These are phyloP conservation scores for Cosmopolites sordidus DNA, from an alignment of 2,888 invertebrate species.

Conservation along the genomic window DNA sequence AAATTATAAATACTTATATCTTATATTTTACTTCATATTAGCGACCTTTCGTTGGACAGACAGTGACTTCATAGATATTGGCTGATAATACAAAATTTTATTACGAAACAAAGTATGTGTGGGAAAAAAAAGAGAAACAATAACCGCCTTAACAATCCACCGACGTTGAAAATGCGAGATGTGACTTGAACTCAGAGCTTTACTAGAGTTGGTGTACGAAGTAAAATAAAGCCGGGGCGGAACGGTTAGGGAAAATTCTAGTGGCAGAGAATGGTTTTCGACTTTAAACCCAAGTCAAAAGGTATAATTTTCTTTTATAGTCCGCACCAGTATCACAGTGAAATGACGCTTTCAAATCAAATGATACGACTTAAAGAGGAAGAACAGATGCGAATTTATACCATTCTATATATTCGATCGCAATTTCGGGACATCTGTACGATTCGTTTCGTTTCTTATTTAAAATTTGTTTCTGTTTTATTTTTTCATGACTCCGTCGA, in stretches of 20 bases:
- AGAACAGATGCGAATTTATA: slow-evolving; percentile 5
- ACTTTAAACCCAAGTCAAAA: slow-evolving; percentile 11
- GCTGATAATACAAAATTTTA: too few species aligned
- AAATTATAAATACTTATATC: too few species aligned
- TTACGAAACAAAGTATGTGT: too few species aligned
- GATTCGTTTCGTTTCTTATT: not conserved
- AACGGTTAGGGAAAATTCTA: slow-evolving; percentile 19
- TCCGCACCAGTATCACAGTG: slow-evolving; percentile 9
- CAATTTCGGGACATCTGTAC: not conserved
- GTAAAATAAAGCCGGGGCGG: slow-evolving; percentile 21
- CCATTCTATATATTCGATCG: not conserved
- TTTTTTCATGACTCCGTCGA: too few species aligned
- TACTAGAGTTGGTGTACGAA: not conserved
- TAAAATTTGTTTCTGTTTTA: not conserved
- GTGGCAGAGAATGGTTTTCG: slow-evolving; percentile 20
- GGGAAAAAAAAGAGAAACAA: not conserved
- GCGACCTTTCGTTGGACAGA: too few species aligned
- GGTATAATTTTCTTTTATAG: slow-evolving; percentile 22
- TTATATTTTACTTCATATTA: too few species aligned
- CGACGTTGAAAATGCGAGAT: not conserved
- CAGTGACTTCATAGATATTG: too few species aligned
- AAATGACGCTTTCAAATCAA: slow-evolving; percentile 23
- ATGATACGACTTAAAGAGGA: slow-evolving; percentile 22
- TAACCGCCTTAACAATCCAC: slow-evolving; percentile 1
- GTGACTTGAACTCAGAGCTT: too few species aligned